Conservation (phyloP, 2,797 vertebrate species). For the Falco berigora region DNA sequence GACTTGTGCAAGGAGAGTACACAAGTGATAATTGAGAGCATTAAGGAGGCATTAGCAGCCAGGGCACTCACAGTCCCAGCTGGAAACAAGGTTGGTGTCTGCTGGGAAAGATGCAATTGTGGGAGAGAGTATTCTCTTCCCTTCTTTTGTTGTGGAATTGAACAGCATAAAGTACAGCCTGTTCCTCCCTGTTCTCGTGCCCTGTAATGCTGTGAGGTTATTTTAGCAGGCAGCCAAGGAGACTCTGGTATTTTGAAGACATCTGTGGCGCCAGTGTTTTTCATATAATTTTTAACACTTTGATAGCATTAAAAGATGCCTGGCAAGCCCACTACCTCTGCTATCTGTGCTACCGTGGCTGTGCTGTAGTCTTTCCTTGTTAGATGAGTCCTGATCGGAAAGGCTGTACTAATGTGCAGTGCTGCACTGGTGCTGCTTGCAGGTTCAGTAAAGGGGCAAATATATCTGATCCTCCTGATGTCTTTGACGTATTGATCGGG, state of each 20-base stretch:
- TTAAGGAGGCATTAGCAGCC: slow-evolving; percentile 16
- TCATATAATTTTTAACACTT: slow-evolving; percentile 55
- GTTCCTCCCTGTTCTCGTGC: slow-evolving; percentile 36
- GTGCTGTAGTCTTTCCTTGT: neutral
- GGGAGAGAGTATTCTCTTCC: slow-evolving; percentile 6
- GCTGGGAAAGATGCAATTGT: slow-evolving; percentile 24
- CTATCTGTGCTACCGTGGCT: fast-evolving
- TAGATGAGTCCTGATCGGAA: neutral
- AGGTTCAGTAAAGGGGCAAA: neutral
- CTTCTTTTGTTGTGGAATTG: slow-evolving; percentile 32
- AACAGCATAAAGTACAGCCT: slow-evolving; percentile 40
- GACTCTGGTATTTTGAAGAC: slow-evolving; percentile 62
- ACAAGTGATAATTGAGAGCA: slow-evolving; percentile 25
- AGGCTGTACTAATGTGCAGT: fast-evolving
- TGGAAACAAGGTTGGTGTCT: slow-evolving; percentile 34
- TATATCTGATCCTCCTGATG: neutral
- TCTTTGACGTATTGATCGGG: neutral
- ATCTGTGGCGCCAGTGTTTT: slow-evolving; percentile 47
- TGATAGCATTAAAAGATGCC: neutral
- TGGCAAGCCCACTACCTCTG: neutral
- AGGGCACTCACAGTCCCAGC: slow-evolving; percentile 16
- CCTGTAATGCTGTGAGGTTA: slow-evolving; percentile 55
- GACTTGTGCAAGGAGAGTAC: slow-evolving; percentile 1
- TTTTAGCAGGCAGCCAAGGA: slow-evolving; percentile 63
- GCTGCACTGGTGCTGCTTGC: neutral